Evolutionary conservation across 2,888 invertebrate species (phyloP), one percentile per base, ranked within the genome.

Genomic region (Tetranychus piercei): DNA sequence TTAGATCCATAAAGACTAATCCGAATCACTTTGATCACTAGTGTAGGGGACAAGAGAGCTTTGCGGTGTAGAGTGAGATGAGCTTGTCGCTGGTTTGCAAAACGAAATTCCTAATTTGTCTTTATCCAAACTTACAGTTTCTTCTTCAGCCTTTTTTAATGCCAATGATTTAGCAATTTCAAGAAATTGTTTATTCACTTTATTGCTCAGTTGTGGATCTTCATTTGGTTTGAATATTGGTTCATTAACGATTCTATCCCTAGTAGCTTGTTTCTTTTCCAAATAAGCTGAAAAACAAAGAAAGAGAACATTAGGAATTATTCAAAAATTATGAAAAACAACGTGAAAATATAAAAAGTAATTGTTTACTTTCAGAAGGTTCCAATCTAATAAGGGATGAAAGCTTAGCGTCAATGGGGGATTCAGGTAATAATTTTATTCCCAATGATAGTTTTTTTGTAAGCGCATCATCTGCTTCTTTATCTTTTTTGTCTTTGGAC

Each of bases 401-500:
- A 82, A 92, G 84, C 81, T 87, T 87, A 74, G 86, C 85, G 81
- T 95, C 94, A 76, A 92, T 90, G 74, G 88, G 88, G 23, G 85
- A 85, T 82, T 95, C 94, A 1, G 89, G 88, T 0, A 94, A 83
- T 6, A 95, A 84, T 9, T 86, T 84, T 69, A 95, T 90, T 83
- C 20, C 20, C 11, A 69, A 20, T 11, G 91, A 90, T 44, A 88
- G 88, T 81, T 88, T 91, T 70, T 87, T 86, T 71, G 92, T 82
- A 9, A 94, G 84, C 15, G 86, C 85, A 74, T 87, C 85, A 80
- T 94, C 92, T 72, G 86, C 84, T 7, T 87, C 87, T 78, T 87
- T 86, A 71, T 87, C 84, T 23, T 85, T 85, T 81, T 90, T 89
- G 0, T 90, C 80, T 80, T 90, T 69, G 1, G 22, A 23, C 20